Percentiles rank a stretch among this genome's conserved stretches.
Conservation (phyloP, 1,140 invertebrate species). For the Zaprionus kolodkinae region DNA sequence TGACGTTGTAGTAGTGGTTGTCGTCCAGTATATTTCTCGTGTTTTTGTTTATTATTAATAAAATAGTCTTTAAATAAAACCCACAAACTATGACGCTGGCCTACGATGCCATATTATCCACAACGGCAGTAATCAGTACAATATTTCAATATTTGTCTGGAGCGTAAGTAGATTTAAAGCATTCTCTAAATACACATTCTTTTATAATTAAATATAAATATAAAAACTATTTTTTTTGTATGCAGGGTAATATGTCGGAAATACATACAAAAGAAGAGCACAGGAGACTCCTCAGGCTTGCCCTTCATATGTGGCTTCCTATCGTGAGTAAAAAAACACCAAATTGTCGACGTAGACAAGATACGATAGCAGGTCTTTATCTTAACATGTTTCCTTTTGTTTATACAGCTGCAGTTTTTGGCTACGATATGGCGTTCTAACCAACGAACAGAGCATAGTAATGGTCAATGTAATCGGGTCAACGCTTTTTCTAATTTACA, state of each 20-base stretch:
- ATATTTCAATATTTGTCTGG: conserved; percentile 89
- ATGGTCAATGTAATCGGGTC: conserved; percentile 88
- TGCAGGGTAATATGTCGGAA: conserved; percentile 78
- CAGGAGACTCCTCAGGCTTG: conserved; percentile 87
- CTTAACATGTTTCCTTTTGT: conserved; percentile 42
- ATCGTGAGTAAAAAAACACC: conserved; percentile 86
- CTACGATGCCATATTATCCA: conserved; percentile 83
- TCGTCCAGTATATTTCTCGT: conserved; percentile 16
- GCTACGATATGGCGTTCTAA: conserved; percentile 89
- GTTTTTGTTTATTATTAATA: conserved; percentile 18
- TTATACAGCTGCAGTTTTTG: conserved; percentile 85
- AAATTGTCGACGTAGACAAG: conserved; percentile 60
- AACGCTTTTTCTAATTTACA: conserved; percentile 87
- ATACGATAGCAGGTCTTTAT: background rate
- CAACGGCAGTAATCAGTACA: conserved; percentile 88
- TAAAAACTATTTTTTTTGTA: conserved; percentile 20
- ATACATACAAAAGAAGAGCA: conserved; percentile 83
- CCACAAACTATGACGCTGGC: conserved; percentile 57
- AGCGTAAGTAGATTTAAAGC: conserved; percentile 59
- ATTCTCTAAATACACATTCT: conserved; percentile 11
- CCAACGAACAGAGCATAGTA: conserved; percentile 87
- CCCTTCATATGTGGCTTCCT: conserved; percentile 91
- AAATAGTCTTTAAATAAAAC: conserved; percentile 17
- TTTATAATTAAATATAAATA: conserved; percentile 25
- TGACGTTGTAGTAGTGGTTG: conserved; percentile 62